Conservation (phyloP, 1,140 invertebrate species). For the Platyscapa corneri region DNA sequence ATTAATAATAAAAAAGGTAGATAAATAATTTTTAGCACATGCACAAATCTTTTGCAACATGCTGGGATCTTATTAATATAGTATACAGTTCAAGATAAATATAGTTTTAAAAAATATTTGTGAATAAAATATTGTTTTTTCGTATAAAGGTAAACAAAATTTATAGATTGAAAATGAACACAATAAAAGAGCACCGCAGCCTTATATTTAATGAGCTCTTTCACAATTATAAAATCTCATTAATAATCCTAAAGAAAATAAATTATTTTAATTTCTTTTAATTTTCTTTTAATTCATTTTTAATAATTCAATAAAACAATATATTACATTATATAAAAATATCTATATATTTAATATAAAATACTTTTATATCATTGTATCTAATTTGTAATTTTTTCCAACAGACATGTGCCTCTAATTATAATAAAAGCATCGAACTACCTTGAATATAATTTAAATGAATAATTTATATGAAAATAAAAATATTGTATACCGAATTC, state of each 20-base stretch:
- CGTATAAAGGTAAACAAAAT: constrained; percentile 34
- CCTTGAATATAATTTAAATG: not conserved
- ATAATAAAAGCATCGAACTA: not conserved
- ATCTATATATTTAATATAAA: not conserved
- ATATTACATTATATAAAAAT: too few species aligned
- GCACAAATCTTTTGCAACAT: constrained; percentile 21
- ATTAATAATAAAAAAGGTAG: constrained; percentile 16
- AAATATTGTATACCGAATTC: too few species aligned
- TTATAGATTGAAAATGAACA: constrained; percentile 23
- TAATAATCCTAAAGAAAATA: not conserved
- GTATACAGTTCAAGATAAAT: constrained; percentile 18
- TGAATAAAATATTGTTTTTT: constrained; percentile 39
- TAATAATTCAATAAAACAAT: too few species aligned
- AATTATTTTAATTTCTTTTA: too few species aligned
- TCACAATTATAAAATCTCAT: constrained; percentile 7
- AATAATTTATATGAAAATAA: not conserved
- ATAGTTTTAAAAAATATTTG: not conserved
- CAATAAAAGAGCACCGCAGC: not conserved
- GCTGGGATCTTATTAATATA: constrained; percentile 43
- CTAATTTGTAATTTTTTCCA: not conserved
- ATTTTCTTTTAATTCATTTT: too few species aligned
- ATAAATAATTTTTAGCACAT: constrained; percentile 16
- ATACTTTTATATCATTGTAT: not conserved
- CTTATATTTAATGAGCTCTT: constrained; percentile 26
- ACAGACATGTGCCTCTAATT: not conserved